Evolutionary conservation across 2,113 vertebrate genomes (phyloP).

Genomic region (Xenopus borealis): DNA sequence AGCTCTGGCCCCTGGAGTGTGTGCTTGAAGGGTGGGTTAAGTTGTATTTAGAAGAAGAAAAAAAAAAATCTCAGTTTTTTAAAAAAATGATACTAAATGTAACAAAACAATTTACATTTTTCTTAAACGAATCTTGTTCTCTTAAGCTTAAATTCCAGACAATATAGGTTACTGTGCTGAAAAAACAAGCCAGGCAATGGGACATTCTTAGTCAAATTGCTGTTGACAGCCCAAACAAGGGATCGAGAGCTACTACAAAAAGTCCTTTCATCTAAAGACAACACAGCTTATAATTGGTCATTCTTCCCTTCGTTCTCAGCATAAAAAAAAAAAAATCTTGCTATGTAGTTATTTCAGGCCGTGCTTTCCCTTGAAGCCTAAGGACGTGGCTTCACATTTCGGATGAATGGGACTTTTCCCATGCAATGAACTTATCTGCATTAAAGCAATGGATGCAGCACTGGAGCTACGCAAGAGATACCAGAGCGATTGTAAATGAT

Average conservation of each 20-base stretch:
- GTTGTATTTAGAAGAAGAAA: conserved; percentile 38
- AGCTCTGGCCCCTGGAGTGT: conserved; percentile 69
- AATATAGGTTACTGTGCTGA: conserved; percentile 68
- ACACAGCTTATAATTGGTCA: conserved; percentile 69
- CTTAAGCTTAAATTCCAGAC: conserved; percentile 56
- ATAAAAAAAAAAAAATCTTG: conserved; percentile 61
- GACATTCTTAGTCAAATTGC: conserved; percentile 71
- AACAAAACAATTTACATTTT: too few species aligned
- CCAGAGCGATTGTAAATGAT: too few species aligned
- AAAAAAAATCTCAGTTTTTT: not conserved
- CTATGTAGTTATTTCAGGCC: conserved; percentile 59
- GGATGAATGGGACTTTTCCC: conserved; percentile 24
- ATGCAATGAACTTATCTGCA: too few species aligned
- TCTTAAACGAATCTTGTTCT: conserved; percentile 19
- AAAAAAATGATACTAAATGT: too few species aligned
- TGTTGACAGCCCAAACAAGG: conserved; percentile 75
- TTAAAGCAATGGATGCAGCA: too few species aligned
- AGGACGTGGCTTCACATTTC: conserved; percentile 43
- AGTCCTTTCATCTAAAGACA: conserved; percentile 74
- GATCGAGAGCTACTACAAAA: conserved; percentile 64
- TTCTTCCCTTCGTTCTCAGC: conserved; percentile 61
- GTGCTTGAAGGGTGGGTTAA: conserved; percentile 58
- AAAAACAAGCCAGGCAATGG: conserved; percentile 71
- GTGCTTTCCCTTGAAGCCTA: conserved; percentile 43
- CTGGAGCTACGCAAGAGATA: too few species aligned